Evolutionary conservation across 2,797 vertebrate species (phyloP), one percentile per base, ranked within the genome.

Genomic region (Heterohyrax brucei): DNA sequence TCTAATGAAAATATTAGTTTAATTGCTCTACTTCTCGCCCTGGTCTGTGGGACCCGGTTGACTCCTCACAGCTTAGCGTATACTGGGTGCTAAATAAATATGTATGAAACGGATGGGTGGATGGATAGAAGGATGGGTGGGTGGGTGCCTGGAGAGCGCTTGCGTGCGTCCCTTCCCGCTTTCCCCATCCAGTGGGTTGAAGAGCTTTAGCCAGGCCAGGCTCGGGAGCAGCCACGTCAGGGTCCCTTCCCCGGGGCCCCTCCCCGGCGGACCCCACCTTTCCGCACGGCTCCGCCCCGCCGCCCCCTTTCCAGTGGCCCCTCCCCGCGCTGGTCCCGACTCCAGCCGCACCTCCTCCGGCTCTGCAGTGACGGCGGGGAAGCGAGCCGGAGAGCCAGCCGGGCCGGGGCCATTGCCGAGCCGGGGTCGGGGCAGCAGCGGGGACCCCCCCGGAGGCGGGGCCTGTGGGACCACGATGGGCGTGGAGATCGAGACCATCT

Each of bases 401-500:
- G 97, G 87, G 96, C 81, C 61, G 62, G 48, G 48, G 62, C 62
- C 78, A 16, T 81, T 87, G 88, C 75, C 18, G 92, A 86, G 93
- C 85, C 79, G 96, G 75, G 97, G 94, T 78, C 33, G 66, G 44
- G 95, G 93, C 93, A n/a, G 93, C 82, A 28, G 91, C 96, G 19
- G 96, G 88, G 79, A 92, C 90, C 93, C 91, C 70, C 70, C 93
- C 72, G 91, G 95, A 92, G 96, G 96, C 91, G 87, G 96, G 85
- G 95, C 81, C 95, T 81, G 82, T 33, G 10, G 90, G 50, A 95
- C 89, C 53, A 92, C 61, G 94, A 99, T 99, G 99, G 99, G 99
- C 95, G 99, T 99, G 97, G 99, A 99, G 97, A 99, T 99, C 97
- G 99, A 99, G 98, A 99, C 99, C 96, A 99, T 99, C 99, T 99